A percentile compares a stretch with the other conserved stretches of the same genome.
Conservation (phyloP, 2,888 invertebrate genomes). For the Drosophila anomelani region DNA sequence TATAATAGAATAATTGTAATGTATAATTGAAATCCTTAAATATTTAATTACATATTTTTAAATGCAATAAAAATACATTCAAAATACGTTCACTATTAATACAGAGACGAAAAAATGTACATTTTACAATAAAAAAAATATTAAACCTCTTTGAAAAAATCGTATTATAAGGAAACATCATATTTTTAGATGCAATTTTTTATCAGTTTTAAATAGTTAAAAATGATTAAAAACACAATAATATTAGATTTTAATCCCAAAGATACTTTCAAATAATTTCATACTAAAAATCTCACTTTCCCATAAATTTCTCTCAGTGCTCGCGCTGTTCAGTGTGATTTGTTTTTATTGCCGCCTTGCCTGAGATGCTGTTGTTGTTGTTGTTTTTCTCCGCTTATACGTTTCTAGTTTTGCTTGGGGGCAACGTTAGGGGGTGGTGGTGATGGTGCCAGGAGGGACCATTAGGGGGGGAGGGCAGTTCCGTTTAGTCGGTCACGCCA, state of each 20-base stretch:
- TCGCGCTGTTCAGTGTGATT: slow-evolving; percentile 25
- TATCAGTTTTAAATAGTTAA: neutral
- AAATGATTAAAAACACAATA: too few relatives aligned
- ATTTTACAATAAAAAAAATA: too few relatives aligned
- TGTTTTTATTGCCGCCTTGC: slow-evolving; percentile 50
- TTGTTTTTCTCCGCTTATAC: slow-evolving; percentile 51
- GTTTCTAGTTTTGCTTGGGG: slow-evolving; percentile 52
- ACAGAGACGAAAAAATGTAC: too few relatives aligned
- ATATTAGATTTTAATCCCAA: neutral
- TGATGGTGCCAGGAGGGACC: neutral
- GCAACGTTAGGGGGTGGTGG: slow-evolving; percentile 1
- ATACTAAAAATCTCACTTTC: too few relatives aligned
- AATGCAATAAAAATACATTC: neutral
- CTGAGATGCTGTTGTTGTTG: slow-evolving; percentile 38
- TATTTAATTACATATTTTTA: neutral
- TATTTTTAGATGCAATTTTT: neutral
- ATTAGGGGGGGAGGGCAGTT: slow-evolving; percentile 55
- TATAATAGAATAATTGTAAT: too few relatives aligned
- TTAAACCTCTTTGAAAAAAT: too few relatives aligned
- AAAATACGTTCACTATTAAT: neutral
- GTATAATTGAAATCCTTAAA: too few relatives aligned
- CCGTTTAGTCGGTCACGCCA: slow-evolving; percentile 80
- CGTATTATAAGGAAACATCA: too few relatives aligned
- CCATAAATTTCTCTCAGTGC: slow-evolving; percentile 1
- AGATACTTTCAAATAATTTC: too few relatives aligned